Conservation (phyloP, 2,113 vertebrate genomes). For the Cricetomys ansorgei region DNA sequence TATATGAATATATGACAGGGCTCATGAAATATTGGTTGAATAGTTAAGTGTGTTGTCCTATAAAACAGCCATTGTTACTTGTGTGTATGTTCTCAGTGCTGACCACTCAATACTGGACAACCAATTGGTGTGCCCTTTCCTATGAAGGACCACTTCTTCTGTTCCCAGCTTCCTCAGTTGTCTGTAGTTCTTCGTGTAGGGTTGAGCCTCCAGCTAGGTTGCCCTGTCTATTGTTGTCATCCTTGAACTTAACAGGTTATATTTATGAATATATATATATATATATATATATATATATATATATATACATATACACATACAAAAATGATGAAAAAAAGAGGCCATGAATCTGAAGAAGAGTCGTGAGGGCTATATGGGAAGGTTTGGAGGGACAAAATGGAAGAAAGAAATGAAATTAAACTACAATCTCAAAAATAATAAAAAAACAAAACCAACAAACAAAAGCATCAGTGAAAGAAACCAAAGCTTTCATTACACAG, state of each 20-base stretch:
- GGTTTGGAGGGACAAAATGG: neutral
- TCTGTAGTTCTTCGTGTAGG: neutral
- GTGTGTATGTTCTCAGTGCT: neutral
- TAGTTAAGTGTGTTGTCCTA: neutral
- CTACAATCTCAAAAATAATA: neutral
- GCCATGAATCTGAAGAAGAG: neutral
- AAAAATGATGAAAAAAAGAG: neutral
- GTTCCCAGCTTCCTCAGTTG: neutral
- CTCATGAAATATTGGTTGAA: too few species aligned
- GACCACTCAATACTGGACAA: neutral
- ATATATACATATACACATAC: neutral
- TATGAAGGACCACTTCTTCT: neutral
- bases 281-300: neutral
- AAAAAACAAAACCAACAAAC: neutral
- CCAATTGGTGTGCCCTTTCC: neutral
- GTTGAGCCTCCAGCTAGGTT: neutral
- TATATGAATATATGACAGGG: too few species aligned
- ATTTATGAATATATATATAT: neutral
- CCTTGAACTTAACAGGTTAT: neutral
- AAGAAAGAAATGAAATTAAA: neutral
- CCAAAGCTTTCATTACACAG: neutral
- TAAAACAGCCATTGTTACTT: neutral
- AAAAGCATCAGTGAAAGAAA: neutral
- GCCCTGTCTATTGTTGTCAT: neutral
- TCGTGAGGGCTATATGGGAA: neutral